Evolutionary conservation across 2,113 vertebrate genomes (phyloP).

Genomic region (Nothocercus nigrocapillus): DNA sequence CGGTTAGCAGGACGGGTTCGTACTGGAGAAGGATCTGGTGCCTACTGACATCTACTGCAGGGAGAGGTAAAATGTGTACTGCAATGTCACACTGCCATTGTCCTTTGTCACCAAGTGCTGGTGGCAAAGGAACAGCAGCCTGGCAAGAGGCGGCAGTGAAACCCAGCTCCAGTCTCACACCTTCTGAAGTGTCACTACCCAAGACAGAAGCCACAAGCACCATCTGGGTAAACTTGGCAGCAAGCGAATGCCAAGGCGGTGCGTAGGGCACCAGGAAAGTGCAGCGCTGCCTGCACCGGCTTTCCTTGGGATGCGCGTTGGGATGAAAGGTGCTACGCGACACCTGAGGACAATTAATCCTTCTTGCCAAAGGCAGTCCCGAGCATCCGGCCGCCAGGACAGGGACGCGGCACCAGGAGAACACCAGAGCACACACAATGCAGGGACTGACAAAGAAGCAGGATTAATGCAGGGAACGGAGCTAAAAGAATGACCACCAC

Average conservation of each 20-base stretch:
- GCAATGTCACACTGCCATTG: too few species aligned
- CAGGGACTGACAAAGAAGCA: background rate
- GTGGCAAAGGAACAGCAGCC: background rate
- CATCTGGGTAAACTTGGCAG: background rate
- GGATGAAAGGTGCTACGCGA: background rate
- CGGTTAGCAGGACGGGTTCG: background rate
- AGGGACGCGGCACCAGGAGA: background rate
- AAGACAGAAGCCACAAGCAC: background rate
- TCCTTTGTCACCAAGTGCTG: background rate
- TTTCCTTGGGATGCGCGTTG: background rate
- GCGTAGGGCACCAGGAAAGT: background rate
- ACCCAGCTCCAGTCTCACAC: background rate
- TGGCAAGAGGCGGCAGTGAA: background rate
- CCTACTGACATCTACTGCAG: fast-evolving
- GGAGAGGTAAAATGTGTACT: too few species aligned
- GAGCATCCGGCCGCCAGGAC: background rate
- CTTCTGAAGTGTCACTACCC: background rate
- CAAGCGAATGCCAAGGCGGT: background rate
- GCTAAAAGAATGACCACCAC: background rate
- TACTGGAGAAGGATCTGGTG: background rate
- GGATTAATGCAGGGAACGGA: background rate
- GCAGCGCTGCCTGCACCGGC: background rate
- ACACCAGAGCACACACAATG: background rate
- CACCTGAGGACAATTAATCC: background rate
- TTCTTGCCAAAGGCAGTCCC: background rate